Evolutionary conservation across 2,797 vertebrate genomes (phyloP), one percentile per base, ranked within the genome.

Genomic region (Diplodus sargus): DNA sequence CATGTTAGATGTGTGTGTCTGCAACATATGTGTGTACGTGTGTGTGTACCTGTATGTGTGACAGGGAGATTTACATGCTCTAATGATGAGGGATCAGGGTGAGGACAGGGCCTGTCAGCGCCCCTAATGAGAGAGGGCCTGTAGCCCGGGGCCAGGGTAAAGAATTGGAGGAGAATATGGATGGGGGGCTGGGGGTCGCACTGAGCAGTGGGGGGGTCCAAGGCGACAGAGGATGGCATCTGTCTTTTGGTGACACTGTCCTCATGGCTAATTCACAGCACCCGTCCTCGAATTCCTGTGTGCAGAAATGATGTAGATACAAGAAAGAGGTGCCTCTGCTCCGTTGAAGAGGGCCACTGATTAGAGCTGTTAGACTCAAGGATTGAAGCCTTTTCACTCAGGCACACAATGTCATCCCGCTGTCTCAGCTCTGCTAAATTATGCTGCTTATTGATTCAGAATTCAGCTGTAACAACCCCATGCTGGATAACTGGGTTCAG

Each of bases 81-180:
- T 95, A 95, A 95, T 95, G 94, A 95, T 95, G 94, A 95, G 93
- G 94, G 92, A 95, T 94, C 91, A 92, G 84, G 87, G 80, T 66
- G 90, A 93, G 86, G 91, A 94, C 90, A 90, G 93, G 80, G 83
- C 89, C 93, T 94, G 95, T 95, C 94, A 94, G 92, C 86, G 51
- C 85, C 87, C 92, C 92, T 95, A 95, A 95, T 95, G 92, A 95
- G 92, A 86, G 83, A 69, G 73, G 85, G 85, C 76, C 83, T 82
- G 77, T 92, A 88, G 92, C 93, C 93, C 0, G 51, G 77, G 92
- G 93, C 89, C 79, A 75, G 60, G 82, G 54, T 88, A 82, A 88
- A 84, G 90, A 87, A 87, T 89, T 76, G 81, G 82, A 81, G 39
- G 80, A 77, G 83, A 82, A 75, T 86, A 87, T 82, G 61, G 83